A percentile compares a stretch with the other conserved stretches of the same genome.
Evolutionary conservation across 2,113 vertebrate species (phyloP).

Genomic region (Eurystomus gularis): DNA sequence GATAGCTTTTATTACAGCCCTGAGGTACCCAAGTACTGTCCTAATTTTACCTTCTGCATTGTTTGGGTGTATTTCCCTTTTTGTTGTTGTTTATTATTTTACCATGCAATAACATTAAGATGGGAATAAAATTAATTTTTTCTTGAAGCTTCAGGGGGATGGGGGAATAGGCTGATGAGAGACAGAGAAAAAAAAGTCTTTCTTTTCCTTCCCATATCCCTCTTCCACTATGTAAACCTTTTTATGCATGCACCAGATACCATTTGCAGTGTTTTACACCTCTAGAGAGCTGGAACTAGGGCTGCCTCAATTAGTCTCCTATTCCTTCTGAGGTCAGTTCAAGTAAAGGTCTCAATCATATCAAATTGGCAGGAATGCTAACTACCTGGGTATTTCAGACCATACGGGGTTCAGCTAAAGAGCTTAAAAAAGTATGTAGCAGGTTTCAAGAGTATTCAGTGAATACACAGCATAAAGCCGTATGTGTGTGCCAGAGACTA

Average conservation of each 20-base stretch:
- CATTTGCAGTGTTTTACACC: constrained; percentile 27
- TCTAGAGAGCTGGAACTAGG: constrained; percentile 23
- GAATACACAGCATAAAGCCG: neutral
- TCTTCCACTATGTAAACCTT: constrained; percentile 17
- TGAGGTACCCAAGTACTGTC: constrained; percentile 32
- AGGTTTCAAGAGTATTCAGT: neutral
- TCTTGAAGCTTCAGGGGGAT: neutral
- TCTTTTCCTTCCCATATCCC: neutral
- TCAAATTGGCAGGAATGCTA: constrained; percentile 48
- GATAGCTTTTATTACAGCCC: constrained; percentile 72
- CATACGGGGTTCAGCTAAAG: neutral
- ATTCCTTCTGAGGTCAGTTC: constrained; percentile 47
- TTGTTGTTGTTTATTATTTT: constrained; percentile 9
- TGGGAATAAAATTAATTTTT: neutral
- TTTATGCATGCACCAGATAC: constrained; percentile 40
- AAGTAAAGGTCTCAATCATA: constrained; percentile 59
- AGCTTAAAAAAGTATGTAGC: neutral
- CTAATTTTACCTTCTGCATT: constrained; percentile 58
- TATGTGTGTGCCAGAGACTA: neutral
- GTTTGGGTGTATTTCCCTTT: constrained; percentile 29
- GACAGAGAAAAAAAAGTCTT: neutral
- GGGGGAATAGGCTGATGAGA: neutral
- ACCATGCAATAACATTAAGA: neutral
- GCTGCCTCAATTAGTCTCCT: constrained; percentile 45
- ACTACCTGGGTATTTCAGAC: constrained; percentile 26